Base-by-base conservation (phyloP, 2,888 invertebrate species). In the Perizoma flavofasciatum region DNA sequence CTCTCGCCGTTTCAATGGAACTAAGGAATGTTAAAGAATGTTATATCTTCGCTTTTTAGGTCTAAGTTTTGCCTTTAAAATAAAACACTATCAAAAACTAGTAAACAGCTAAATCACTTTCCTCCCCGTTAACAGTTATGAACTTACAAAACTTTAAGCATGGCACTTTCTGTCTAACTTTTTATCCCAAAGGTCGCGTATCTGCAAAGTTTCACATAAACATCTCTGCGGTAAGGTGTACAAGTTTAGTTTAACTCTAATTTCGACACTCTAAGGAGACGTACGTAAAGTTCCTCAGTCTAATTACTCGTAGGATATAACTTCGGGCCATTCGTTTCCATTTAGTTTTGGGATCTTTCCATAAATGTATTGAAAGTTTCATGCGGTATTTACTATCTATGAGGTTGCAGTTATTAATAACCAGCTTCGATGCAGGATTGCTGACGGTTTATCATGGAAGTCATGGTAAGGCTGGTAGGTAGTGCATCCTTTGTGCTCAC, bases 201-300 rank as follows among this genome's bases (percentile, higher is more conserved):
- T 81, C 81, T 81, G 74, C 78, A 74, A 88, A 89, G 81, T 89
- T 89, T 77, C 79, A 80, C 82, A 84, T 79, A 83, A 82, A 85
- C 85, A 82, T 61, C 81, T 83, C 79, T 74, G 75, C 68, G 74
- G 80, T 73, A 82, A 86, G 79, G 86, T 87, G 85, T 83, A 85
- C 85, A 87, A 89, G 86, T 88, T 88, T 84, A 80, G 83, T 85
- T 85, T 76, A 83, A 86, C 82, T 85, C 80, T 80, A 83, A 86
- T 88, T 87, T 85, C 84, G 83, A 82, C 86, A 88, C 87, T 86
- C 83, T 71, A 74, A 82, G 82, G 86, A 85, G 67, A 67, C 64
- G 59, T 62, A 66, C 61, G 64, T 59, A 82, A 83, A 83, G 85
- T 79, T 80, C 71, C 74, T 78, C 71, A 72, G 76, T 82, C 82